phyloP scores from a whole-genome alignment of 2,113 vertebrate species.

The Esox niger region DNA sequence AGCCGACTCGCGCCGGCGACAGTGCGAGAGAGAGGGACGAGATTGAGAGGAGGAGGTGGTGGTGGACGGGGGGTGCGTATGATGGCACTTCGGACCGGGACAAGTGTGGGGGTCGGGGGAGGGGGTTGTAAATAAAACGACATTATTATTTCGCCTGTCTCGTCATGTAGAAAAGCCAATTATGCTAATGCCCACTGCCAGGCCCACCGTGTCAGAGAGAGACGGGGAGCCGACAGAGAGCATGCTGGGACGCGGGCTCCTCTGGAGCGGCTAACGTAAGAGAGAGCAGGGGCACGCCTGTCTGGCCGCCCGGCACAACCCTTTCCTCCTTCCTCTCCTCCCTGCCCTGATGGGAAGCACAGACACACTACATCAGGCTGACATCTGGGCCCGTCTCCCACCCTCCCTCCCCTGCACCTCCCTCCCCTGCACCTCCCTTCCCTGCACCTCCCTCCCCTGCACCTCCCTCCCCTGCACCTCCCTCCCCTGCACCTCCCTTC shows the following conservation, averaged over 20 bases:
- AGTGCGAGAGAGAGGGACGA: constrained; percentile 41
- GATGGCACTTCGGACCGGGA: constrained; percentile 65
- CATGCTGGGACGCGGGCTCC: constrained; percentile 79
- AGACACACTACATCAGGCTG: constrained; percentile 41
- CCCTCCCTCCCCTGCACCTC: too few relatives aligned
- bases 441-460: too few relatives aligned
- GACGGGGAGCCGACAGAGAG: constrained; percentile 82
- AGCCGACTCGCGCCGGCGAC: constrained; percentile 2
- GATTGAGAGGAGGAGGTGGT: constrained; percentile 42
- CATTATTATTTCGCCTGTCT: constrained; percentile 99
- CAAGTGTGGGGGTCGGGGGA: constrained; percentile 48
- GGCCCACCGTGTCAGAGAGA: constrained; percentile 77
- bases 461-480: too few relatives aligned
- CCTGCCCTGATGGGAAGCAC: not conserved
- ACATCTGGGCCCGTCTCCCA: constrained; percentile 25
- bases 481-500: too few relatives aligned
- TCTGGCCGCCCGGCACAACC: not conserved
- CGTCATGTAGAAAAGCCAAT: constrained; percentile 99
- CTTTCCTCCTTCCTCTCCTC: not conserved
- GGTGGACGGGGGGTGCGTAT: constrained; percentile 24
- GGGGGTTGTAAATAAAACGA: constrained; percentile 99
- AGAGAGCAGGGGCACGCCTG: constrained; percentile 64
- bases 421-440: not conserved
- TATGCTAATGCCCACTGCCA: constrained; percentile 96
- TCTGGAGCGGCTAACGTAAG: constrained; percentile 71